These are phyloP conservation scores for Bufotes viridis DNA, from an alignment of 2,797 vertebrate species.

Conservation along the genomic window DNA sequence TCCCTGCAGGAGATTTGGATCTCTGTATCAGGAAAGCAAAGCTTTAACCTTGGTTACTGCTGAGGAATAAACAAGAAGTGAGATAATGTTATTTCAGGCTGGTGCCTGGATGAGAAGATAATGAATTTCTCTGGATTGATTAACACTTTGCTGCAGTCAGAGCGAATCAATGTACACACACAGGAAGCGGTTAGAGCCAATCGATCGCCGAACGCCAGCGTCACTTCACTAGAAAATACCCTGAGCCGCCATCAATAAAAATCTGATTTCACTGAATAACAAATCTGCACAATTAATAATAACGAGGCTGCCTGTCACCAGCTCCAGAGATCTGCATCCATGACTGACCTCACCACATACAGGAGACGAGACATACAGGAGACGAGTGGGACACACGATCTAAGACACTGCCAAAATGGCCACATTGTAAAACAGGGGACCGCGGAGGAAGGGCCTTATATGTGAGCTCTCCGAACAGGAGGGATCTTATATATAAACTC, in stretches of 20 bases:
- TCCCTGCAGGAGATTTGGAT: not conserved
- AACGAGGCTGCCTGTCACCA: too few relatives aligned
- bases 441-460: too few relatives aligned
- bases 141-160: conserved; percentile 37
- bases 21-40: not conserved
- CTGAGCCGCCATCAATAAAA: not conserved
- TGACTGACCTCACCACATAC: not conserved
- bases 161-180: not conserved
- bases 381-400: not conserved
- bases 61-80: not conserved
- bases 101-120: not conserved
- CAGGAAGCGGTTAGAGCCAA: conserved; percentile 7
- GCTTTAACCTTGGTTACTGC: not conserved
- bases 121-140: conserved; percentile 37
- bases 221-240: not conserved
- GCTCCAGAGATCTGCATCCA: not conserved
- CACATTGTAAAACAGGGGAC: not conserved
- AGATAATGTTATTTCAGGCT: not conserved
- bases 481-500: too few relatives aligned
- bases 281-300: not conserved
- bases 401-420: not conserved
- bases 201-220: not conserved
- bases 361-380: not conserved
- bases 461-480: too few relatives aligned
- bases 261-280: not conserved